phyloP scores from a whole-genome alignment of 2,888 invertebrate genomes.

The Thera obeliscata region DNA sequence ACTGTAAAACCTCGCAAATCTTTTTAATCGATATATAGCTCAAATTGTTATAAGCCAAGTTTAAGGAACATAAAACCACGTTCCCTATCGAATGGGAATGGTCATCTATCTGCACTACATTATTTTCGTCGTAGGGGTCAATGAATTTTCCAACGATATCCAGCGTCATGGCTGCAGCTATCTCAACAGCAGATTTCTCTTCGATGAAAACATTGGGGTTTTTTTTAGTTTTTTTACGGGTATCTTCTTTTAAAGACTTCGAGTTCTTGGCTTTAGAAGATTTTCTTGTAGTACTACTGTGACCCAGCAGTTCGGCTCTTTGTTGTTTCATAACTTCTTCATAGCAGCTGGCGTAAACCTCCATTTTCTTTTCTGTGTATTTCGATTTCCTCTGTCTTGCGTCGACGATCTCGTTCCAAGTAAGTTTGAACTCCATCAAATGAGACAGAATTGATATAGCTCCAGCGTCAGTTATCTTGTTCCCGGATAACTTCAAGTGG shows the following conservation, averaged over 20 bases:
- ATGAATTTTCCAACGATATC: conserved; percentile 47
- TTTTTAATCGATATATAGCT: conserved; percentile 46
- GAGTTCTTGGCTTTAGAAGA: not conserved
- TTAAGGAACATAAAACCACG: conserved; percentile 56
- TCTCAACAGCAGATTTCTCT: conserved; percentile 24
- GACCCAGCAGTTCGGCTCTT: not conserved
- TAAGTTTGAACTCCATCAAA: conserved; percentile 55
- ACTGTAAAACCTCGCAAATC: conserved; percentile 51
- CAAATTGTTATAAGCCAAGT: conserved; percentile 61
- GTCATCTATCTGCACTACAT: conserved; percentile 40
- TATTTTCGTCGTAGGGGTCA: conserved; percentile 47
- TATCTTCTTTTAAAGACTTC: conserved; percentile 10
- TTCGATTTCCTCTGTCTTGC: conserved; percentile 40
- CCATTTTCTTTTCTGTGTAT: conserved; percentile 43
- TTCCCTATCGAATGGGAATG: conserved; percentile 53
- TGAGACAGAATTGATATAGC: conserved; percentile 49
- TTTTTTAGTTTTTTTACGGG: conserved; percentile 1
- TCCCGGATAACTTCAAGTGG: conserved; percentile 62
- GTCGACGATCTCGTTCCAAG: conserved; percentile 43
- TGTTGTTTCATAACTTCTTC: conserved; percentile 35
- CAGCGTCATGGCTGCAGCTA: conserved; percentile 43
- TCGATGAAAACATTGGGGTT: not conserved
- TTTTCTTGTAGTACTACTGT: conserved; percentile 1
- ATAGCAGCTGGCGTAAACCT: conserved; percentile 42
- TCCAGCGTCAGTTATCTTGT: conserved; percentile 57